phyloP scores from a whole-genome alignment of 1,140 invertebrate species.

The Diprion similis region DNA sequence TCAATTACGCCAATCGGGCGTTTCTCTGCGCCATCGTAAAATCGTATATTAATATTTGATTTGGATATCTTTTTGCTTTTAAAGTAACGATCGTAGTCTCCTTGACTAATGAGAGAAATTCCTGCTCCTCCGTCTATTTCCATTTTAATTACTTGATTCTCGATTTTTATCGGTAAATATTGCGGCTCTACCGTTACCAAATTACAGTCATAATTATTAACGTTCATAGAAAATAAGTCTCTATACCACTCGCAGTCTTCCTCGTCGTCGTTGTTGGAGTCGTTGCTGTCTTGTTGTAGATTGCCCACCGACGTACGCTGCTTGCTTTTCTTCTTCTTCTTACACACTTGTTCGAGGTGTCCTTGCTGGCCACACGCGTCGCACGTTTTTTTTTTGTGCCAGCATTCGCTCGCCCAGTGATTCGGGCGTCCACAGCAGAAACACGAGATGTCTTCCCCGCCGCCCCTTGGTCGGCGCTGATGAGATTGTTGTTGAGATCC shows the following conservation, averaged over 20 bases:
- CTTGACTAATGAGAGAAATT: constrained; percentile 16
- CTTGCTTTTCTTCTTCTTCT: neutral
- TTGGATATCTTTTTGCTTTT: neutral
- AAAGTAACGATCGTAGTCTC: constrained; percentile 1
- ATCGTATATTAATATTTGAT: neutral
- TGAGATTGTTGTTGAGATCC: neutral
- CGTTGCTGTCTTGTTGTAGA: neutral
- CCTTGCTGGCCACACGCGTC: constrained; percentile 11
- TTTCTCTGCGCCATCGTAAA: constrained; percentile 10
- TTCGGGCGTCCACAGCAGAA: constrained; percentile 15
- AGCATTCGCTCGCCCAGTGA: constrained; percentile 13
- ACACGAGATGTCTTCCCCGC: neutral
- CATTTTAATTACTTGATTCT: constrained; percentile 13
- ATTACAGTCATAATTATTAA: constrained; percentile 6
- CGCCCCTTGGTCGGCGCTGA: neutral
- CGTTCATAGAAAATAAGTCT: constrained; percentile 3
- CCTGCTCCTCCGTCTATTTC: constrained; percentile 14
- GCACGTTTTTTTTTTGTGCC: constrained; percentile 17
- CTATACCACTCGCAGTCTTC: constrained; percentile 11
- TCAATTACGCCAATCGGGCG: constrained; percentile 11
- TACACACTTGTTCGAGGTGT: constrained; percentile 16
- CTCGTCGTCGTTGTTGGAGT: neutral
- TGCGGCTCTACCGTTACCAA: constrained; percentile 8
- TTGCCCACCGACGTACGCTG: neutral
- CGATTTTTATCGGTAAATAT: constrained; percentile 15